Evolutionary conservation across 1,140 invertebrate species (phyloP).

Genomic region (Teleogryllus occipitalis): DNA sequence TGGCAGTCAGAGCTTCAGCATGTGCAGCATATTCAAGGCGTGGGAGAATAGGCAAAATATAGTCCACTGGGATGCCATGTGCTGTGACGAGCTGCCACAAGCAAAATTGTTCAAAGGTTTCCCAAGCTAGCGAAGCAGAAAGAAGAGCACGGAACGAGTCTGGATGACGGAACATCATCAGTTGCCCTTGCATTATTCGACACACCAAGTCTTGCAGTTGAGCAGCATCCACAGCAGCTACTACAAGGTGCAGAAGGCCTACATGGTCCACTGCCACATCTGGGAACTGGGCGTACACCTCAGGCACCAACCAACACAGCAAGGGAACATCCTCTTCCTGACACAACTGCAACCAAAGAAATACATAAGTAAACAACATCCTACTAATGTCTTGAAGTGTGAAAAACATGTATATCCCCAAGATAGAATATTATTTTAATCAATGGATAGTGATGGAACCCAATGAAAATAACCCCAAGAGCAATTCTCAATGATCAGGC

Average conservation of each 20-base stretch:
- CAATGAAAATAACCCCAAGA: too few relatives aligned
- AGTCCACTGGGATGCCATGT: slow-evolving; percentile 84
- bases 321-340: slow-evolving; percentile 80
- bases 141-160: slow-evolving; percentile 62
- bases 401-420: too few relatives aligned
- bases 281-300: slow-evolving; percentile 85
- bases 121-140: slow-evolving; percentile 83
- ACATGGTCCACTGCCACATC: slow-evolving; percentile 76
- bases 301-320: slow-evolving; percentile 83
- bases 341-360: slow-evolving; percentile 47
- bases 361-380: too few relatives aligned
- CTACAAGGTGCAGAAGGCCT: slow-evolving; percentile 75
- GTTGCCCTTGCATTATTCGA: slow-evolving; percentile 65
- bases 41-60: slow-evolving; percentile 80
- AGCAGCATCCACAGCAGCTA: slow-evolving; percentile 77
- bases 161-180: slow-evolving; percentile 71
- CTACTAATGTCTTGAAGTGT: too few relatives aligned
- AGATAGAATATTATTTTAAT: too few relatives aligned
- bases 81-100: slow-evolving; percentile 91
- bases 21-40: slow-evolving; percentile 81
- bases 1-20: slow-evolving; percentile 84
- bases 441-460: too few relatives aligned
- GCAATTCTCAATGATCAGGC: too few relatives aligned
- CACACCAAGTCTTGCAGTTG: slow-evolving; percentile 86
- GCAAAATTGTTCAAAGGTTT: slow-evolving; percentile 94